phyloP scores from a whole-genome alignment of 2,888 invertebrate species.

The Seira sanloemensis region DNA sequence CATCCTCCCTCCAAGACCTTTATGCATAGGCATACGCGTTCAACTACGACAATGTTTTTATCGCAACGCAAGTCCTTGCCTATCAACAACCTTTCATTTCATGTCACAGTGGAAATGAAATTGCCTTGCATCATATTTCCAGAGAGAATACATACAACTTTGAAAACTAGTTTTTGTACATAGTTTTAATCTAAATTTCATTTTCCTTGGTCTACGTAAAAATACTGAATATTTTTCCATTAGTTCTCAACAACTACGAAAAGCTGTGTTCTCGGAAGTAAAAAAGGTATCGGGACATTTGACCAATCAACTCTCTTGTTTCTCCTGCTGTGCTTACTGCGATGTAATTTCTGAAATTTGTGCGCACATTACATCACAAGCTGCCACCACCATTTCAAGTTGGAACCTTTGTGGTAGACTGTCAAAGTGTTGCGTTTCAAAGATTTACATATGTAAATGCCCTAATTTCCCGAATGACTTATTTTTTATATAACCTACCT shows the following conservation, averaged over 20 bases:
- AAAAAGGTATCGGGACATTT: too few species aligned
- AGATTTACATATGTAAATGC: too few species aligned
- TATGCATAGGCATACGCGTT: not conserved
- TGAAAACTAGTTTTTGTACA: not conserved
- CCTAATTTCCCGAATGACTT: too few species aligned
- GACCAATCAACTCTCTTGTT: too few species aligned
- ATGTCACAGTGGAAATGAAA: not conserved
- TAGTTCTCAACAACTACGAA: not conserved
- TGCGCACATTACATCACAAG: too few species aligned
- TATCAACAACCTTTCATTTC: not conserved
- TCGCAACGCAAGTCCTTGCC: not conserved
- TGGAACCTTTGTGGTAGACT: too few species aligned
- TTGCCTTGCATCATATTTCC: not conserved
- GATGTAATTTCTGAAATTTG: too few species aligned
- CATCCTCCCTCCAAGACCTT: not conserved
- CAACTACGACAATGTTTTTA: not conserved
- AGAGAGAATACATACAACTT: not conserved
- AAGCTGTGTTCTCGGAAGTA: not conserved
- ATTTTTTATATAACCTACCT: too few species aligned
- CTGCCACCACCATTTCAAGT: too few species aligned
- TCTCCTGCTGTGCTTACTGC: too few species aligned
- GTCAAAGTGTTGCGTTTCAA: too few species aligned
- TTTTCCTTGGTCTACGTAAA: not conserved
- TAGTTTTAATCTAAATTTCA: not conserved
- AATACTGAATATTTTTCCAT: not conserved